These are phyloP conservation scores for Napeogenes inachia DNA, from an alignment of 2,888 invertebrate species.

Conservation along the genomic window DNA sequence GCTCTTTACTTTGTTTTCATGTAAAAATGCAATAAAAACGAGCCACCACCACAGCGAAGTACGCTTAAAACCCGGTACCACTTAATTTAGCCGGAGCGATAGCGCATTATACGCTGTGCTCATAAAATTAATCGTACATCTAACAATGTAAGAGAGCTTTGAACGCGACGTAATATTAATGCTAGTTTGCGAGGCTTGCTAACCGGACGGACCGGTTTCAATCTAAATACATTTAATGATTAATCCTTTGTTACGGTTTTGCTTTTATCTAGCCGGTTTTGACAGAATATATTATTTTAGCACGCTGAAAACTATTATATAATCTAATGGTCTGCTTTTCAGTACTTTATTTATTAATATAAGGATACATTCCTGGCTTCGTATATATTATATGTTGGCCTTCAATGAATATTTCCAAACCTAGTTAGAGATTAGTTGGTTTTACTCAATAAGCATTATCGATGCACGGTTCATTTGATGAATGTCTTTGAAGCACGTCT, in stretches of 20 bases:
- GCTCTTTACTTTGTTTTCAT: conserved; percentile 25
- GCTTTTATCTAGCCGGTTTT: neutral
- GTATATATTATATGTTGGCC: neutral
- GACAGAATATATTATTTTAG: neutral
- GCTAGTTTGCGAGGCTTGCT: conserved; percentile 1
- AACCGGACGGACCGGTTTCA: conserved; percentile 7
- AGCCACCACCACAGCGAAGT: conserved; percentile 36
- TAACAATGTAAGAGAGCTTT: conserved; percentile 22
- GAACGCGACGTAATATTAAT: conserved; percentile 14
- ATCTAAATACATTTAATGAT: conserved; percentile 7
- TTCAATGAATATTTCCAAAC: neutral
- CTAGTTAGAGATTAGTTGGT: conserved; percentile 7
- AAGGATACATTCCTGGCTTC: too few relatives aligned
- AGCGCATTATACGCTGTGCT: conserved; percentile 38
- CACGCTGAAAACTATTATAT: neutral
- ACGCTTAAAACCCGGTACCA: conserved; percentile 47
- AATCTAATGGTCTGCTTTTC: too few relatives aligned
- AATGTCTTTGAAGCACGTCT: conserved; percentile 46
- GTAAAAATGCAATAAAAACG: conserved; percentile 29
- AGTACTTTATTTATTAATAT: too few relatives aligned
- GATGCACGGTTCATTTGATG: conserved; percentile 41
- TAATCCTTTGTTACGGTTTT: conserved; percentile 2
- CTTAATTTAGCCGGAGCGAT: conserved; percentile 46
- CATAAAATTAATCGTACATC: conserved; percentile 45
- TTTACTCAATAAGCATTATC: conserved; percentile 18